Evolutionary conservation across 2,113 vertebrate genomes (phyloP).

Genomic region (Saguinus imperator): DNA sequence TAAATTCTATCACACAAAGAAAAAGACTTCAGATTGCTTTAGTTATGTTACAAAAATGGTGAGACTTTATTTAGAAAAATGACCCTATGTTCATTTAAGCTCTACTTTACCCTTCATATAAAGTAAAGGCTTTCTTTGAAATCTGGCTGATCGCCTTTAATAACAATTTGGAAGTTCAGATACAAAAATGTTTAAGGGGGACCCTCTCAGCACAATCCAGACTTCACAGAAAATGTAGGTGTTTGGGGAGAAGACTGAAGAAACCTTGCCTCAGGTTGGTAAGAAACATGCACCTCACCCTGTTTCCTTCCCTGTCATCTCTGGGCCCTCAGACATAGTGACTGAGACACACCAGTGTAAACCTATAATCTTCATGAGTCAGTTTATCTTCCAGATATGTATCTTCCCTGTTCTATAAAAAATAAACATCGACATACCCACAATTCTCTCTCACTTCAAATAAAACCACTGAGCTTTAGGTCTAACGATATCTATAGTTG

Average conservation of each 20-base stretch:
- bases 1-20: constrained; percentile 33
- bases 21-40: constrained; percentile 53
- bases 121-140: constrained; percentile 44
- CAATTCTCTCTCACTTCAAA: constrained; percentile 28
- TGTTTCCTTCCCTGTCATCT: background rate
- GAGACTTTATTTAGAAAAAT: background rate
- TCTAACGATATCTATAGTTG: background rate
- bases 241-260: background rate
- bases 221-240: background rate
- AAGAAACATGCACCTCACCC: background rate
- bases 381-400: background rate
- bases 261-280: background rate
- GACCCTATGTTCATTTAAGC: background rate
- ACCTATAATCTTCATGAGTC: background rate
- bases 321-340: background rate
- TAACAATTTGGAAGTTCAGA: constrained; percentile 27
- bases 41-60: background rate
- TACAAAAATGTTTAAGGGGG: background rate
- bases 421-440: background rate
- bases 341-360: background rate
- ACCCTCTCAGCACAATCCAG: background rate
- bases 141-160: constrained; percentile 17
- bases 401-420: constrained; percentile 11
- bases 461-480: background rate
- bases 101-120: constrained; percentile 13